Evolutionary conservation across 2,113 vertebrate species (phyloP), one percentile per base, ranked within the genome.

Genomic region (Corythaixoides concolor): DNA sequence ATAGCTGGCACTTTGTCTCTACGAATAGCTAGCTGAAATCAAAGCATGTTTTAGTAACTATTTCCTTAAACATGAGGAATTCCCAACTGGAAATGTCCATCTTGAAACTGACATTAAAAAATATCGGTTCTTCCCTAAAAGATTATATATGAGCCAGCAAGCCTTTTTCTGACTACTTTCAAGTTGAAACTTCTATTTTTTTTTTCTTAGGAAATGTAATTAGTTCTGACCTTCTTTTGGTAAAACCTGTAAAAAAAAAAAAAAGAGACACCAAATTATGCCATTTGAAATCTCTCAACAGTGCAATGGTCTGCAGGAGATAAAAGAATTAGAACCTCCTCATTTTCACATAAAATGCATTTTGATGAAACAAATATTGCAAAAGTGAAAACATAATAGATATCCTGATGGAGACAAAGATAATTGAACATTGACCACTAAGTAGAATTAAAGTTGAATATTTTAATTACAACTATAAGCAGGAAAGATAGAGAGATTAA

Each of bases 361-460:
- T 86, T 58, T 39, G 27, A 70, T 79, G 33, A 91, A 74, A 60
- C 10, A 83, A 78, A 58, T 39, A 37, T 19, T 67, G 8, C 30
- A 58, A 91, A 66, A 53, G 11, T 6, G 47, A 70, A 82, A 47
- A 8, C 33, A 77, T 20, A 58, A n/a, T 1, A 58, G 56, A 52
- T 11, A 86, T 16, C 11, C 17, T 67, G 35, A 45, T 39, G 53
- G 53, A 76, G 26, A 62, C 22, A 19, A 49, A 72, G 21, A 33
- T 12, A 72, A 35, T 4, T 64, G 28, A 90, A 73, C 28, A 50
- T 2, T 69, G 60, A 39, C 15, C 21, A 27, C 18, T 35, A 59
- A 0, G 0, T 0, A 39, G 69, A 81, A 67, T 32, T 67, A 23
- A 72, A 70, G 4, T 5, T 76, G 53, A 72, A 77, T 8, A 7